Conservation (phyloP, 2,797 vertebrate species). For the Sarcophilus harrisii region DNA sequence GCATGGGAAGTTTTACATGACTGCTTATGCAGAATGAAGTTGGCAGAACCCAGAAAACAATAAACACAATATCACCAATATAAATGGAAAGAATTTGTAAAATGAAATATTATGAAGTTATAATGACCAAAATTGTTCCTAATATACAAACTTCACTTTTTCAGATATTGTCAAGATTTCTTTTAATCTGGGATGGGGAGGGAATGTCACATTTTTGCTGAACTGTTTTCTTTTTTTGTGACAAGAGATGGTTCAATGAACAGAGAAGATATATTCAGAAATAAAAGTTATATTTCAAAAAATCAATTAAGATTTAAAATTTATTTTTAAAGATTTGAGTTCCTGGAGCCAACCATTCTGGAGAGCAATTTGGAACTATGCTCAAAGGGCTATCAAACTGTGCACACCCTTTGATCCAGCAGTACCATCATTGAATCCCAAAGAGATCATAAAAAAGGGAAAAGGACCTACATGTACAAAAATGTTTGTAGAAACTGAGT, state of each 20-base stretch:
- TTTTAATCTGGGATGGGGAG: not conserved
- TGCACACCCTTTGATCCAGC: too few relatives aligned
- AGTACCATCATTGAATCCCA: too few relatives aligned
- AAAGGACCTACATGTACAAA: too few relatives aligned
- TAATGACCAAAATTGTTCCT: not conserved
- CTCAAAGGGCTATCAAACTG: too few relatives aligned
- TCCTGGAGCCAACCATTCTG: too few relatives aligned
- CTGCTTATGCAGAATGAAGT: not conserved
- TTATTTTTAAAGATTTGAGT: too few relatives aligned
- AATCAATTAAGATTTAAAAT: not conserved
- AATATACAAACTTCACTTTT: not conserved
- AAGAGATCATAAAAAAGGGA: too few relatives aligned
- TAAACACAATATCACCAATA: not conserved
- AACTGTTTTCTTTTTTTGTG: not conserved
- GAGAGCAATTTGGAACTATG: too few relatives aligned
- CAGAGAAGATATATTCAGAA: not conserved
- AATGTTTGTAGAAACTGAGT: too few relatives aligned
- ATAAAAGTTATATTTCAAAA: not conserved
- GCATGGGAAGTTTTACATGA: constrained; percentile 30
- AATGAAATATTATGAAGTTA: constrained; percentile 13
- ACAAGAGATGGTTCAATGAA: not conserved
- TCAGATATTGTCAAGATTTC: not conserved
- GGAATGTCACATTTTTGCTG: not conserved
- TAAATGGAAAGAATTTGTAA: constrained; percentile 35
- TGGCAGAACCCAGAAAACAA: constrained; percentile 7